Evolutionary conservation across 2,113 vertebrate species (phyloP), one percentile per base, ranked within the genome.

Genomic region (Siniperca knerii): DNA sequence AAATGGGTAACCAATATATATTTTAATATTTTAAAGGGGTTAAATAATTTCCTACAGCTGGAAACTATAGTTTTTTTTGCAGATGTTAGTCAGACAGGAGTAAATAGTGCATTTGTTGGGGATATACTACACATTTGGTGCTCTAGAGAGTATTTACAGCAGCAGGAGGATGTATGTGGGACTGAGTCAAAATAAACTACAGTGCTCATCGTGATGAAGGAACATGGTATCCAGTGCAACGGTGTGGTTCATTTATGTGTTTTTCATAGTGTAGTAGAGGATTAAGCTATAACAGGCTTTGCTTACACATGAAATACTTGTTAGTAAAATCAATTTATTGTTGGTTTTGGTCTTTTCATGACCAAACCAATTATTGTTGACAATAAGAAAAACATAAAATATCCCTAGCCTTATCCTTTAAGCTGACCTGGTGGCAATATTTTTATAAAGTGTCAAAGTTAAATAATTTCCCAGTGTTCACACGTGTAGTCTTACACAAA

Each of bases 21-120:
- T 16, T 8, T 54, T 50, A 40, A 44, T 69, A 75, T 79, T 71
- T 83, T 83, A n/a, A 44, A 75, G 72, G 20, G 16, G 40, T n/a
- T 64, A 12, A 64, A 81, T 58, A 9, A 69, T 62, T 69, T 48
- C 71, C 40, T 25, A 23, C 15, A 65, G 8, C 7, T 48, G 54
- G 0, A 18, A 8, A 20, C n/a, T 84, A 15, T 20, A 54, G 3
- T 35, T 62, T 60, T 62, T 60, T 37, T 21, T 69, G 18, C 29
- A 66, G 62, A 62, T 57, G 40, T 73, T 77, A 77, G 42, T 25
- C 12, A 74, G 58, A 69, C 29, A n/a, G 23, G 66, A 62, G 67
- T 69, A 58, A 79, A 82, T 44, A 72, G 58, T 40, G 16, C 35
- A 55, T 66, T 79, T 57, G 48, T 33, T 66, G 8, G 67, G 29